These are phyloP conservation scores for Epiperipatus broadwayi DNA, from an alignment of 2,888 invertebrate genomes.

Conservation along the genomic window DNA sequence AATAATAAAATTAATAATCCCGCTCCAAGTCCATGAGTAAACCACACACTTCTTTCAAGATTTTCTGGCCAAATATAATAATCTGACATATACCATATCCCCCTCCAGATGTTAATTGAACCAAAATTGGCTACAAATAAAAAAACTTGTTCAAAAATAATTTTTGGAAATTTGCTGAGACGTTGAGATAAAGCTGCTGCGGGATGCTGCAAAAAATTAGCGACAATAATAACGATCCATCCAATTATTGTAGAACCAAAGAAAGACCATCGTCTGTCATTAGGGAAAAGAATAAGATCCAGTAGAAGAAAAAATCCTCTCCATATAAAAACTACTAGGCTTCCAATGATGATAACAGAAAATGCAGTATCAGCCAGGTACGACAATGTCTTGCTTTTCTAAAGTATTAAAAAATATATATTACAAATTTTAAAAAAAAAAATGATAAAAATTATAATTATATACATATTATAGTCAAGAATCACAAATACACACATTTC, in stretches of 20 bases:
- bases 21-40: slow-evolving; percentile 54
- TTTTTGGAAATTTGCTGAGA: slow-evolving; percentile 43
- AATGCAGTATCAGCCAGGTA: slow-evolving; percentile 46
- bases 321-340: slow-evolving; percentile 71
- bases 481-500: no score
- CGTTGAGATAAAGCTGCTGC: slow-evolving; percentile 48
- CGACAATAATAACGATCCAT: slow-evolving; percentile 47
- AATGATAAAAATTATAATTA: no score
- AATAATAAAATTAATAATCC: slow-evolving; percentile 53
- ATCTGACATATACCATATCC: slow-evolving; percentile 22
- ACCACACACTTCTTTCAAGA: slow-evolving; percentile 54
- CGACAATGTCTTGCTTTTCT: no score
- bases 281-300: slow-evolving; percentile 58
- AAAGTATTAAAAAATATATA: no score
- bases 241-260: slow-evolving; percentile 60
- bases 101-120: slow-evolving; percentile 23
- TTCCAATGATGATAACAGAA: slow-evolving; percentile 62
- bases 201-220: slow-evolving; percentile 49
- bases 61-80: slow-evolving; percentile 26
- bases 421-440: no score
- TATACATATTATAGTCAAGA: no score
- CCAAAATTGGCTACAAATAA: slow-evolving; percentile 35
- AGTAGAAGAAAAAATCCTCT: slow-evolving; percentile 63
- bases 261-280: slow-evolving; percentile 43
- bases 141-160: slow-evolving; percentile 53